Evolutionary conservation across 2,888 invertebrate genomes (phyloP).

Genomic region (Hirtodrosophila cameraria): DNA sequence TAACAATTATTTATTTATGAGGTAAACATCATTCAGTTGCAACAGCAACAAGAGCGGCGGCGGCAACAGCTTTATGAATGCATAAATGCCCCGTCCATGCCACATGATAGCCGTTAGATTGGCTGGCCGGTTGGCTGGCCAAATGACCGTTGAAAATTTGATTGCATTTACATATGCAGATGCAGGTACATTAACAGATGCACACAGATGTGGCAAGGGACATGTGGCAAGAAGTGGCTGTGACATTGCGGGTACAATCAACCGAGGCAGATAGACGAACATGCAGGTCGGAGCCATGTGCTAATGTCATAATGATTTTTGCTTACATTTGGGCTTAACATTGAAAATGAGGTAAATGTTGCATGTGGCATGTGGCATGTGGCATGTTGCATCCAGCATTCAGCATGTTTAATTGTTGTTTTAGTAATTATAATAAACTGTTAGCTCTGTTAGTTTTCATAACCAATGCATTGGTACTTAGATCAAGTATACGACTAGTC

Average conservation of each 20-base stretch:
- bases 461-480: too few species aligned
- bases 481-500: too few species aligned
- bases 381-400: too few species aligned
- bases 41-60: conserved; percentile 36
- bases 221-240: too few species aligned
- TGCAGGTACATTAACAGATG: conserved; percentile 54
- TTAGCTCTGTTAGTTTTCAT: too few species aligned
- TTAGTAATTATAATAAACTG: conserved; percentile 43
- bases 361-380: conserved; percentile 14
- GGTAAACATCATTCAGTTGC: conserved; percentile 78
- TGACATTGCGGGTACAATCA: too few species aligned
- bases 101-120: conserved; percentile 75
- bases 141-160: conserved; percentile 77
- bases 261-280: background rate
- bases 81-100: conserved; percentile 63
- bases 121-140: conserved; percentile 70
- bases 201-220: background rate
- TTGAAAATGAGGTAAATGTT: conserved; percentile 33
- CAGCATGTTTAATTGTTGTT: conserved; percentile 51
- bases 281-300: conserved; percentile 34
- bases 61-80: conserved; percentile 68
- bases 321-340: conserved; percentile 60
- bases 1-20: conserved; percentile 77
- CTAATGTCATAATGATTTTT: conserved; percentile 62
- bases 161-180: conserved; percentile 75